Base-by-base conservation (phyloP, 2,888 invertebrate genomes). In the Dastarcus helophoroides region DNA sequence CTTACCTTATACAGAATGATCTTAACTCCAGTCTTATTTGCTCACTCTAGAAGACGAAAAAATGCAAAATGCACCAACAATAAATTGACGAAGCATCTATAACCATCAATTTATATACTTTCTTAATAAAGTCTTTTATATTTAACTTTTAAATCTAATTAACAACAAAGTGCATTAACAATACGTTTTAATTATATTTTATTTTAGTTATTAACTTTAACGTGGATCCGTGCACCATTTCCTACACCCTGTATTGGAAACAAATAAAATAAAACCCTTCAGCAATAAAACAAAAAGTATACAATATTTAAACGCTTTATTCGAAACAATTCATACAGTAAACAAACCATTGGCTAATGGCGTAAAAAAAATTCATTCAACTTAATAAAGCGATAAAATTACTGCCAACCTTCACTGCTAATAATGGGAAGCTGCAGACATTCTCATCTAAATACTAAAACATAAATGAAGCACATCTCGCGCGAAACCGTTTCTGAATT, bases 331-430 rank as follows among this genome's bases (percentile, higher is more conserved):
- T n/a, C n/a, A 35, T 35, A 35, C 32, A 35, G 14, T 16, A 32
- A 33, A 26, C 9, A 30, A 41, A 41, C 33, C 35, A 28, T 36
- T 39, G 38, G 51, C 51, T 50, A 53, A 51, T 38, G 39, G 50
- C 48, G 41, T 43, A 46, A 49, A 50, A 49, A n/a, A 54, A 53
- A 19, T 43, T 41, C 47, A 48, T 53, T 46, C 37, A 52, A 50
- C 36, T 31, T 35, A 49, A 46, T 32, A 42, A 43, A 51, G 45
- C 41, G 37, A 29, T 35, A 38, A 32, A 37, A 27, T 35, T 35
- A 38, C 29, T 14, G 19, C 27, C 14, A 23, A 6, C 17, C 26
- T 30, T 21, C 9, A 21, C 9, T 21, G n/a, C n/a, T 14, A 22
- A 11, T 11, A 14, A 3, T 8, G 13, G 13, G 10, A 25, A 6